Base-by-base conservation (phyloP, 2,797 vertebrate species). In the Urosaurus nigricauda region DNA sequence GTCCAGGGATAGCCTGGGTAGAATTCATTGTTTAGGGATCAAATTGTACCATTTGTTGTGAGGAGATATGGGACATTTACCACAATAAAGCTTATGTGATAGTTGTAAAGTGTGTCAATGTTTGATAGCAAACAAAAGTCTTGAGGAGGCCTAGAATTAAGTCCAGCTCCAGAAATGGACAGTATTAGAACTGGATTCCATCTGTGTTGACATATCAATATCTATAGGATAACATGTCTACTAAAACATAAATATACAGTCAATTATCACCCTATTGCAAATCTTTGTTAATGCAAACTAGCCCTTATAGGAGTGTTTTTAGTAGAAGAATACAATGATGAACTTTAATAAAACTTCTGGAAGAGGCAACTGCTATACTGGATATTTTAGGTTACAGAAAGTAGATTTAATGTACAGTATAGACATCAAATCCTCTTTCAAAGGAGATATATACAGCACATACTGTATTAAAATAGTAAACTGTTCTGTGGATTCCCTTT, bases 391-490 rank as follows among this genome's bases (percentile, higher is more conserved):
- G 21, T 65, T 88, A 83, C 2, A 77, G 65, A 77, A 77, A 83
- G 21, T n/a, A 83, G 58, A 35, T 47, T 70, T 70, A 79, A 12
- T 75, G 51, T n/a, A n/a, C n/a, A n/a, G n/a, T n/a, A 43, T 37
- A 87, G 26, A 70, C 24, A 24, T 85, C 84, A 58, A 14, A 11
- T 92, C 88, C 12, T 63, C 51, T 0, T 35, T 58, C 78, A 87
- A 81, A 78, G 78, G 89, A 74, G 7, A 79, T 21, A 79, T 87
- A 73, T 87, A 37, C n/a, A n/a, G n/a, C n/a, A n/a, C n/a, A n/a
- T n/a, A n/a, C n/a, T n/a, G n/a, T n/a, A n/a, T n/a, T n/a, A n/a
- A 79, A 90, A 32, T 73, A 88, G 83, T 65, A 84, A 83, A 9
- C 17, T 80, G 2, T 0, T 26, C 17, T 51, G 19, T 43, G 35